phyloP scores from a whole-genome alignment of 2,888 invertebrate genomes.

The Pseudanteris insignis region DNA sequence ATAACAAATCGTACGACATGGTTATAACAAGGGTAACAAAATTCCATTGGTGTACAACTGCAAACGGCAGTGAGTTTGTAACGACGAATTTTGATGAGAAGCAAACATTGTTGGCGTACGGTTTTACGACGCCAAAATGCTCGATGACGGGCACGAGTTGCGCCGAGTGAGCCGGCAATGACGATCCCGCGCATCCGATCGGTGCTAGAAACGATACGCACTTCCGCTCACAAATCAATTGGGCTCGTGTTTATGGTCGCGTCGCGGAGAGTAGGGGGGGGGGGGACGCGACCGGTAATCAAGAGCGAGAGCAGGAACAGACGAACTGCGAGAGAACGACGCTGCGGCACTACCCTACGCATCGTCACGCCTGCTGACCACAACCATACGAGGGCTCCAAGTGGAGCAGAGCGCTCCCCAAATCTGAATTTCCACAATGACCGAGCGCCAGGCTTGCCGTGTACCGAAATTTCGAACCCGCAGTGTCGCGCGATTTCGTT shows the following conservation, averaged over 20 bases:
- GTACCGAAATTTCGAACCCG: slow-evolving; percentile 6
- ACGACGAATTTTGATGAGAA: slow-evolving; percentile 10
- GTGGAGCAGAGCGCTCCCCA: slow-evolving; percentile 38
- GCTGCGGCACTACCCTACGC: slow-evolving; percentile 50
- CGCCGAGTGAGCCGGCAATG: slow-evolving; percentile 45
- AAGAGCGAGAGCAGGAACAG: slow-evolving; percentile 28
- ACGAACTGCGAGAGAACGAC: slow-evolving; percentile 33
- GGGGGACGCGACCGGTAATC: slow-evolving; percentile 56
- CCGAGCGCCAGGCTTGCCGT: slow-evolving; percentile 14
- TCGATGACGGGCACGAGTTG: slow-evolving; percentile 9
- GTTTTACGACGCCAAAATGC: slow-evolving; percentile 26
- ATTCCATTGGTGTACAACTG: too few species aligned
- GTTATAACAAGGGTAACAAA: too few species aligned
- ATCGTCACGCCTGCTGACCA: slow-evolving; percentile 65
- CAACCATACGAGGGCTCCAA: slow-evolving; percentile 60
- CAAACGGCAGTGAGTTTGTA: too few species aligned
- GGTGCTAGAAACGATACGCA: slow-evolving; percentile 63
- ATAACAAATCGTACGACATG: too few species aligned
- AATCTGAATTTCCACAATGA: slow-evolving; percentile 40
- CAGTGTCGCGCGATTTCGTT: too few species aligned
- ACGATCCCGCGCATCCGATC: slow-evolving; percentile 56
- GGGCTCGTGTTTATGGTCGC: slow-evolving; percentile 62
- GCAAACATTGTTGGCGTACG: slow-evolving; percentile 9
- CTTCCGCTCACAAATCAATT: slow-evolving; percentile 66
- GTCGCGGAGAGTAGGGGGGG: slow-evolving; percentile 57